phyloP scores from a whole-genome alignment of 2,888 invertebrate species.

The Pasiphila rectangulata region DNA sequence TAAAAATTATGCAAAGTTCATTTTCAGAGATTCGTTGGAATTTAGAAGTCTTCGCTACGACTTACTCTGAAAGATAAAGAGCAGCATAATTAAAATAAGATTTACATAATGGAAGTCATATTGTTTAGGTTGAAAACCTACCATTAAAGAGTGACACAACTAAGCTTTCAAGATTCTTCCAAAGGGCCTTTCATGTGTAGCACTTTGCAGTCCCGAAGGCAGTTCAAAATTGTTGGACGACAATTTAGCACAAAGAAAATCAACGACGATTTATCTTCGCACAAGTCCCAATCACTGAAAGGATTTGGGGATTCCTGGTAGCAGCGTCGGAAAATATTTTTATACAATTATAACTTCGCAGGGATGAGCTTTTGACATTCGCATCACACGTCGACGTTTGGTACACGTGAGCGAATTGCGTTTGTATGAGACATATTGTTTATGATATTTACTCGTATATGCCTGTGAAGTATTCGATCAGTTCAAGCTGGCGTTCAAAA shows the following conservation, averaged over 20 bases:
- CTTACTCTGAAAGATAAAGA: not conserved
- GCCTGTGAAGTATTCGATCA: too few species aligned
- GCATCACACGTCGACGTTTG: not conserved
- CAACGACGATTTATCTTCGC: constrained; percentile 29
- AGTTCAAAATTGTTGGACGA: constrained; percentile 25
- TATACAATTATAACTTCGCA: constrained; percentile 9
- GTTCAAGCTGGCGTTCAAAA: too few species aligned
- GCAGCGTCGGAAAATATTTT: constrained; percentile 21
- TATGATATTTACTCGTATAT: too few species aligned
- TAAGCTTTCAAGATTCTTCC: constrained; percentile 17
- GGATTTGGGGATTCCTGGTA: constrained; percentile 24
- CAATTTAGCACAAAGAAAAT: constrained; percentile 34
- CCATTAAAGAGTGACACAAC: not conserved
- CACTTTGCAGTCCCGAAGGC: constrained; percentile 19
- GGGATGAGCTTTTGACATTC: constrained; percentile 2
- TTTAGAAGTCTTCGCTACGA: not conserved
- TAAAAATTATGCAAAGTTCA: not conserved
- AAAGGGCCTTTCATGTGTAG: constrained; percentile 13
- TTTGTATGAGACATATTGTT: too few species aligned
- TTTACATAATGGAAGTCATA: too few species aligned
- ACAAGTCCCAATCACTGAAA: constrained; percentile 27
- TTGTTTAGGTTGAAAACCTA: too few species aligned
- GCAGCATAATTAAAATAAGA: too few species aligned
- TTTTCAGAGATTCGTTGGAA: not conserved
- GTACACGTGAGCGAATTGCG: not conserved